Percentiles rank a stretch among this genome's conserved stretches.
These are phyloP conservation scores for Clunio marinus DNA, from an alignment of 2,888 invertebrate species.

Conservation along the genomic window DNA sequence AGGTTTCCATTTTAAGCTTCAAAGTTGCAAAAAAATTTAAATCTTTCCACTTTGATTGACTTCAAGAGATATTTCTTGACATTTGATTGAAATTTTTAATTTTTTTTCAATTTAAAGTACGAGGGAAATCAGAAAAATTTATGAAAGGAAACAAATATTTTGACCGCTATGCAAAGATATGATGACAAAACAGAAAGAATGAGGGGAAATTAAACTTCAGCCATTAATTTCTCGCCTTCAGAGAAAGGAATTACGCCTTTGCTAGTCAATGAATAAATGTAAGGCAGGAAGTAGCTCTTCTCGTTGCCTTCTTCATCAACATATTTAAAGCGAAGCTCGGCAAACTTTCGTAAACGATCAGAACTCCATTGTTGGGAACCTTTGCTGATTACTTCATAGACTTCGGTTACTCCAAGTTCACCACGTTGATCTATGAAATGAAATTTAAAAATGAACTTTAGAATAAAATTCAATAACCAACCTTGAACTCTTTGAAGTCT, in stretches of 20 bases:
- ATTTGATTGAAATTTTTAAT: no score
- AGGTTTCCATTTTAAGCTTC: no score
- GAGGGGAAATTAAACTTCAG: constrained; percentile 5
- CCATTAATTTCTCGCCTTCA: constrained; percentile 43
- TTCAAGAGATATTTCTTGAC: no score
- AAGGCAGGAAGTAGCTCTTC: constrained; percentile 94
- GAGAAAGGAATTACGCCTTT: constrained; percentile 53
- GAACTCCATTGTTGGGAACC: constrained; percentile 91
- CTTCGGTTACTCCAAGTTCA: constrained; percentile 80
- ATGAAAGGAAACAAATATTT: no score
- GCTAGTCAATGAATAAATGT: constrained; percentile 87
- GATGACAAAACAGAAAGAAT: no score
- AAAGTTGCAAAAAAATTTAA: no score
- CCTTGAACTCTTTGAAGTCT: constrained; percentile 57
- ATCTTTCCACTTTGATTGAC: no score
- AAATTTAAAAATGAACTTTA: no score
- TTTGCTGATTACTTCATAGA: constrained; percentile 81
- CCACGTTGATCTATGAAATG: constrained; percentile 55
- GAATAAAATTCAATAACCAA: no score
- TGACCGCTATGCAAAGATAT: no score
- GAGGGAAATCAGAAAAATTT: no score
- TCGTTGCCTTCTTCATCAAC: constrained; percentile 98
- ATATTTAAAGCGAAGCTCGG: constrained; percentile 56
- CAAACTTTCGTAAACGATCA: constrained; percentile 62
- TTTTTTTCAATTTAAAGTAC: no score